Percentiles rank a stretch among this genome's conserved stretches.
Conservation (phyloP, 2,888 invertebrate species). For the Thymelicus acteon region DNA sequence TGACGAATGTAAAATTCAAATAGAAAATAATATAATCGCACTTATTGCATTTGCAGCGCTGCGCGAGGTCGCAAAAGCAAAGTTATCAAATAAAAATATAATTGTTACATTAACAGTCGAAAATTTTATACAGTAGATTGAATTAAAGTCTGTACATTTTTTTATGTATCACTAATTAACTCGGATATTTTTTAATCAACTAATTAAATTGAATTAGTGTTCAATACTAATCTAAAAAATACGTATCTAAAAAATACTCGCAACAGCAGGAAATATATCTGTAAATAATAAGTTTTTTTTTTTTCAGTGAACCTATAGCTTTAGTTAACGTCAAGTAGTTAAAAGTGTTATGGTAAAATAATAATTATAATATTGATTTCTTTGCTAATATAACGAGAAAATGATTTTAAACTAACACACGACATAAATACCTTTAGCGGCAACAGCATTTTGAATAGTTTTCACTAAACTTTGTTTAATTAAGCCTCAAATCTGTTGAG, state of each 20-base stretch:
- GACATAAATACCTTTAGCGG: constrained; percentile 20
- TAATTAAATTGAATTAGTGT: too few relatives aligned
- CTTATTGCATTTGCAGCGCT: constrained; percentile 21
- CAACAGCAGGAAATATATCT: neutral
- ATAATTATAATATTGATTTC: neutral
- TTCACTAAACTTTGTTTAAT: constrained; percentile 22
- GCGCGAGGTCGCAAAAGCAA: constrained; percentile 25
- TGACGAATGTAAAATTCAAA: constrained; percentile 9
- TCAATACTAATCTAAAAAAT: too few relatives aligned
- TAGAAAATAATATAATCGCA: constrained; percentile 16
- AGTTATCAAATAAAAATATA: constrained; percentile 4
- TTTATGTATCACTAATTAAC: too few relatives aligned
- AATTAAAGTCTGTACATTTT: too few relatives aligned
- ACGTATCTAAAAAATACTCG: neutral
- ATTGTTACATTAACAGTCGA: neutral
- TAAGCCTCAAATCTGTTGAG: constrained; percentile 29
- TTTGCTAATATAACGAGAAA: neutral
- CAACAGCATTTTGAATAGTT: constrained; percentile 22
- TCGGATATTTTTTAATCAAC: too few relatives aligned
- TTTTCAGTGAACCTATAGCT: too few relatives aligned
- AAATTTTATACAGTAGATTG: neutral
- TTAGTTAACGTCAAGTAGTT: neutral
- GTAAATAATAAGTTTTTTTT: too few relatives aligned
- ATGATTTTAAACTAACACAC: neutral
- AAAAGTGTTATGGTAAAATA: neutral